Evolutionary conservation across 2,797 vertebrate genomes (phyloP).

Genomic region (Gorsachius magnificus): DNA sequence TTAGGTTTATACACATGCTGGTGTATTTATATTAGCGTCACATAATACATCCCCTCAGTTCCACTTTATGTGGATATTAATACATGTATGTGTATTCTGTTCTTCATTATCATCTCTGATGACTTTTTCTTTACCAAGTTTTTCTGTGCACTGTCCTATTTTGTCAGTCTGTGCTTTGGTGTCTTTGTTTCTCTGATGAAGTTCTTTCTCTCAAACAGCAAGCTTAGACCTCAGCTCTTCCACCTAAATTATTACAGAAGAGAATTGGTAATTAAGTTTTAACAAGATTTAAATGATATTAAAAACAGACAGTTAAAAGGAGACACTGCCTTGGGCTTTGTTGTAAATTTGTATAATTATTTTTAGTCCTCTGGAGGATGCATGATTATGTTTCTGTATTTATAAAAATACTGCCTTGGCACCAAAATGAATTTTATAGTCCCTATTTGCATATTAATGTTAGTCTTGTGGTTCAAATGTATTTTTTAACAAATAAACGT

Average conservation of each 20-base stretch:
- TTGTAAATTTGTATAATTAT: conserved; percentile 84
- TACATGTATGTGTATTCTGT: conserved; percentile 43
- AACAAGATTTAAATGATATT: conserved; percentile 85
- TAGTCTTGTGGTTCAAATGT: conserved; percentile 63
- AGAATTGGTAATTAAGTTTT: conserved; percentile 85
- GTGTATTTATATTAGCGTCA: not conserved
- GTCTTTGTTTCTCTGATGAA: conserved; percentile 87
- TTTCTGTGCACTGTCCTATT: conserved; percentile 79
- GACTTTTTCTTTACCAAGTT: conserved; percentile 76
- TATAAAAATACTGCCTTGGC: conserved; percentile 82
- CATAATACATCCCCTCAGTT: not conserved
- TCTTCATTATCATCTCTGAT: conserved; percentile 76
- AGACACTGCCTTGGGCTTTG: conserved; percentile 82
- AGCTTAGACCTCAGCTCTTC: conserved; percentile 89
- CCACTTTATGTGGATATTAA: not conserved
- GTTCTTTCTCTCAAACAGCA: conserved; percentile 85
- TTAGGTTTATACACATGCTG: not conserved
- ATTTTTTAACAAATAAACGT: conserved; percentile 63
- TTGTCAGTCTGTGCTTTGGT: conserved; percentile 79
- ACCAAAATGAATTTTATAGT: conserved; percentile 79
- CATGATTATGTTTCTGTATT: conserved; percentile 84
- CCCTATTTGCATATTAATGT: conserved; percentile 79
- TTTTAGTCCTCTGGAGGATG: conserved; percentile 81
- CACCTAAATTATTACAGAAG: conserved; percentile 82
- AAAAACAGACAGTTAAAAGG: conserved; percentile 81